phyloP scores from a whole-genome alignment of 2,113 vertebrate genomes.

The Verasper variegatus region DNA sequence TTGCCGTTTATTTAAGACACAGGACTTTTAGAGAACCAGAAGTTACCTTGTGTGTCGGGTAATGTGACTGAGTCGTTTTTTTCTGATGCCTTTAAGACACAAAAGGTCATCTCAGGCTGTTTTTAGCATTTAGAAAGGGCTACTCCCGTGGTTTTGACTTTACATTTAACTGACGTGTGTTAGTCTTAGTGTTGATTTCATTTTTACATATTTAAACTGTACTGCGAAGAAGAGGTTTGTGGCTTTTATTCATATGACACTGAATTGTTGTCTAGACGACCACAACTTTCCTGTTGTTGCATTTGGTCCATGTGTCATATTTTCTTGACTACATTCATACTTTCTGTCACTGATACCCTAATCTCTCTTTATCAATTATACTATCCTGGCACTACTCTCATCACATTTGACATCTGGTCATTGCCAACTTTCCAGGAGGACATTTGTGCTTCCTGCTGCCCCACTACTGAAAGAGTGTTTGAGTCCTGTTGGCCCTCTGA shows the following conservation, averaged over 20 bases:
- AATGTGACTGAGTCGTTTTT: neutral
- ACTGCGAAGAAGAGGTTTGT: no score
- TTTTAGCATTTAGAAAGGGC: neutral
- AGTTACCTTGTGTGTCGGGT: neutral
- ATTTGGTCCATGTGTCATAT: neutral
- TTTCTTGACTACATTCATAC: neutral
- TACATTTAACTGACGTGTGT: neutral
- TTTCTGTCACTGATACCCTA: neutral
- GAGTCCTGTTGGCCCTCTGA: constrained; percentile 25
- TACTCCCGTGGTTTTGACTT: neutral
- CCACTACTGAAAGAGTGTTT: constrained; percentile 27
- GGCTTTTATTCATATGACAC: neutral
- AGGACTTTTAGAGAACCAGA: neutral
- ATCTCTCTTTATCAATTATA: neutral
- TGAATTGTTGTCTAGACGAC: neutral
- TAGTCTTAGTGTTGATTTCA: neutral
- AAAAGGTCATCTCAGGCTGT: neutral
- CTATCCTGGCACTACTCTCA: neutral
- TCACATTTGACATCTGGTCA: neutral
- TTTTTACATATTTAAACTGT: no score
- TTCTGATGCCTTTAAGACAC: neutral
- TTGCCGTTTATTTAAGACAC: neutral
- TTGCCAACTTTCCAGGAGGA: neutral
- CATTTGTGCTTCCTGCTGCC: constrained; percentile 28
- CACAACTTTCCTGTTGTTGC: neutral